These are phyloP conservation scores for Charaxes varanes DNA, from an alignment of 1,140 invertebrate species.

Conservation along the genomic window DNA sequence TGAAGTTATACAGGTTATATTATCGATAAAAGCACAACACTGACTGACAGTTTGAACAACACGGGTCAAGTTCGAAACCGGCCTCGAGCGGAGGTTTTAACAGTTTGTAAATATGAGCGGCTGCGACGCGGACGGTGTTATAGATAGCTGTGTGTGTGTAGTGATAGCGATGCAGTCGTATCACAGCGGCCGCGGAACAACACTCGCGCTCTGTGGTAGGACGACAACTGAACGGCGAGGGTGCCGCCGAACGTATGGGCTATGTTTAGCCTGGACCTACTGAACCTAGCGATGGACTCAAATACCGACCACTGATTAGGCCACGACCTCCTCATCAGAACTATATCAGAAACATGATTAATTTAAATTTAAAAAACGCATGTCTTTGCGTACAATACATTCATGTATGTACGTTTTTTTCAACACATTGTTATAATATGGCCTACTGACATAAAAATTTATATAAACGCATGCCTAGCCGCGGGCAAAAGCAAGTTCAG, in stretches of 20 bases:
- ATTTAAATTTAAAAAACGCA: no score
- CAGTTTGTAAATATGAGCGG: conserved; percentile 32
- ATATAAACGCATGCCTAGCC: no score
- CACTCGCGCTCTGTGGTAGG: conserved; percentile 34
- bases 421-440: no score
- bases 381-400: no score
- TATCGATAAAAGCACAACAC: conserved; percentile 71
- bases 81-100: conserved; percentile 28
- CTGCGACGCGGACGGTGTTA: conserved; percentile 24
- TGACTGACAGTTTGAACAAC: conserved; percentile 64
- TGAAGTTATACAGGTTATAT: conserved; percentile 71
- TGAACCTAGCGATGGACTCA: no score
- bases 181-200: conserved; percentile 30
- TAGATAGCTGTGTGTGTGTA: conserved; percentile 34
- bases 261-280: no score
- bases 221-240: conserved; percentile 53
- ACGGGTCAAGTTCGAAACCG: conserved; percentile 57
- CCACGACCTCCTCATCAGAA: no score
- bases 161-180: conserved; percentile 39
- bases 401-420: no score
- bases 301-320: no score
- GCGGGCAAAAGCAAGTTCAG: no score
- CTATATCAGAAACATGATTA: no score
- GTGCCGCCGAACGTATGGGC: conserved; percentile 53
- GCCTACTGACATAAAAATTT: no score